phyloP scores from a whole-genome alignment of 2,797 vertebrate genomes.

The Denticeps clupeoides region DNA sequence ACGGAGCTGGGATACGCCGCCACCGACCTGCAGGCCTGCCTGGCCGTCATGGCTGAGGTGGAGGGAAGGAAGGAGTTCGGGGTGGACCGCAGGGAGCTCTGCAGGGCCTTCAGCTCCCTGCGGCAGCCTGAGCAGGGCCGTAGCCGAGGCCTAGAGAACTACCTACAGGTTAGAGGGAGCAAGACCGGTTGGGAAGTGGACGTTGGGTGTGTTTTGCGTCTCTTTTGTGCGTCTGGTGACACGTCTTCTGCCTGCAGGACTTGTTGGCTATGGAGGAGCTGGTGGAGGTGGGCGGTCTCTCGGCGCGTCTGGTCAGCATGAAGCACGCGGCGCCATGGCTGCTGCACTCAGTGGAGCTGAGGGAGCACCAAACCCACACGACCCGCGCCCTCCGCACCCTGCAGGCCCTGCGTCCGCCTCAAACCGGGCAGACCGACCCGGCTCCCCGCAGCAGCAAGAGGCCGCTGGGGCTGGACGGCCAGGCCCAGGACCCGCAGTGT shows the following conservation, averaged over 20 bases:
- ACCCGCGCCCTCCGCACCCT: neutral
- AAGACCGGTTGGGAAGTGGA: neutral
- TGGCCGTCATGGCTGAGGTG: constrained; percentile 54
- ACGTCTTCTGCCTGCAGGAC: constrained; percentile 51
- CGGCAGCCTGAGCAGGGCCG: constrained; percentile 37
- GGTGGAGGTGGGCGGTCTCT: constrained; percentile 64
- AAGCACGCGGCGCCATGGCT: constrained; percentile 73
- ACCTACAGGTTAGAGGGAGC: constrained; percentile 60
- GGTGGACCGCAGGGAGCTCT: constrained; percentile 51
- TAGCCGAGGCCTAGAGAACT: constrained; percentile 60
- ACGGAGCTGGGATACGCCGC: constrained; percentile 46
- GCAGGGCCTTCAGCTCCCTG: constrained; percentile 43
- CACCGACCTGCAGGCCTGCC: constrained; percentile 46
- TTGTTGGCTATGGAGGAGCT: constrained; percentile 64
- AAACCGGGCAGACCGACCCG: neutral
- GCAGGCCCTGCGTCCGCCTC: constrained; percentile 18
- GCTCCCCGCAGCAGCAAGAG: neutral
- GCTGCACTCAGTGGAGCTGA: constrained; percentile 35
- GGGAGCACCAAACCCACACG: neutral
- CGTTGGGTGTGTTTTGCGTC: neutral
- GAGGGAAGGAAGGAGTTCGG: constrained; percentile 58
- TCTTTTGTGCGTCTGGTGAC: neutral
- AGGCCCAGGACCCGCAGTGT: constrained; percentile 20
- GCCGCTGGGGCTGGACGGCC: constrained; percentile 20
- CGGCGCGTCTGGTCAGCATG: constrained; percentile 63